Base-by-base conservation (phyloP, 2,797 vertebrate species). In the Erpetoichthys calabaricus region DNA sequence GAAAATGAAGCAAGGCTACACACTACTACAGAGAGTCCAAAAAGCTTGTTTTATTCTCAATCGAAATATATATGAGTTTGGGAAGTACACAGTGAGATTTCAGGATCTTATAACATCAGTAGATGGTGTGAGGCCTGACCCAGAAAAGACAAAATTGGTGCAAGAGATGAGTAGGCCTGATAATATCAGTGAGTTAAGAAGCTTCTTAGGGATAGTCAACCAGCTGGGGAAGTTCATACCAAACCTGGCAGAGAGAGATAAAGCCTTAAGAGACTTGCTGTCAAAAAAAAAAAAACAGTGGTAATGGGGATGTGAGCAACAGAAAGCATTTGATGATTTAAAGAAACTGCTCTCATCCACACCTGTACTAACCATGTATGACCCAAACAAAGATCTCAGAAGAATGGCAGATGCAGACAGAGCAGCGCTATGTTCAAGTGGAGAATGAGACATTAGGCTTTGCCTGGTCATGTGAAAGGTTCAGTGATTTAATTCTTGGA, bases 361-460 rank as follows among this genome's bases (percentile, higher is more conserved):
- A 42, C 8, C 42, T 42, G 7, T 43, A 43, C 10, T n/a, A 9
- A 5, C 8, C 6, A 7, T 4, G 44, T 45, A 45, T 10, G 8
- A 25, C 5, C 42, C 56, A 6, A 51, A 42, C 4, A 49, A 42
- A 9, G 46, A 49, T 3, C 8, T 42, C 2, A 57, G 44, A 57
- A 9, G 10, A 55, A 47, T 44, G 45, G 5, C 10, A 52, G 45
- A 62, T 45, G 8, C 45, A 3, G 4, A 62, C 51, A 8, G 51
- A 62, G 46, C 56, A 58, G 44, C 9, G 9, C 45, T 62, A 56
- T 8, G 47, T 45, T 42, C 51, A 57, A 42, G 56, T 54, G 42
- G 60, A 58, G 42, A 62, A 62, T 44, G n/a, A 58, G 45, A 47
- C 52, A 45, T 47, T 58, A 25, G 57, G 42, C 5, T 5, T 54